phyloP scores from a whole-genome alignment of 2,797 vertebrate genomes.

The Falco peregrinus region DNA sequence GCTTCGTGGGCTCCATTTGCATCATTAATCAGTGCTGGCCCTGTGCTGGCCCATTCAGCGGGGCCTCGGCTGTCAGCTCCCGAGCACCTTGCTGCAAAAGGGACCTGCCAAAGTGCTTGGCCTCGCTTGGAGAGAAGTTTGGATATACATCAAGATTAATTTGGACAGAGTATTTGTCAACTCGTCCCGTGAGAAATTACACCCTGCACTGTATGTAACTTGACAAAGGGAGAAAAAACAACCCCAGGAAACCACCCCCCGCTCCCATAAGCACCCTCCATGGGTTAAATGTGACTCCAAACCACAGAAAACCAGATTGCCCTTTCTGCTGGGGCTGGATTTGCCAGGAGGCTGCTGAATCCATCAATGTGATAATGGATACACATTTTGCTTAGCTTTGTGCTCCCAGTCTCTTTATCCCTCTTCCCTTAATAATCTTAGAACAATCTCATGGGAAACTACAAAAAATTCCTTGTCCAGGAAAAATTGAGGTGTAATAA shows the following conservation, averaged over 20 bases:
- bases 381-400: background rate
- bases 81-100: background rate
- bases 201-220: background rate
- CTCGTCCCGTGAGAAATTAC: background rate
- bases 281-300: background rate
- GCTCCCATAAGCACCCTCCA: background rate
- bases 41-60: slow-evolving; percentile 42
- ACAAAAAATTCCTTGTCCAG: background rate
- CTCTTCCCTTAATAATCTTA: background rate
- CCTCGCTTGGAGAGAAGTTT: background rate
- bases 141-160: slow-evolving; percentile 31
- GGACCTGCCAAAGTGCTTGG: slow-evolving; percentile 41
- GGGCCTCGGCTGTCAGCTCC: slow-evolving; percentile 26
- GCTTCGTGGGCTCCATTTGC: background rate
- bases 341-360: slow-evolving; percentile 8
- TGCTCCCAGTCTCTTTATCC: background rate
- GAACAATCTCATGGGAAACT: background rate
- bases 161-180: background rate
- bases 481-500: background rate
- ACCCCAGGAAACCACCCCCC: background rate
- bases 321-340: background rate
- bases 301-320: background rate
- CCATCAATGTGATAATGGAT: background rate
- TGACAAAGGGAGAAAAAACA: background rate
- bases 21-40: slow-evolving; percentile 47